Evolutionary conservation across 2,113 vertebrate species (phyloP).

Genomic region (Myanophis thanlyinensis): DNA sequence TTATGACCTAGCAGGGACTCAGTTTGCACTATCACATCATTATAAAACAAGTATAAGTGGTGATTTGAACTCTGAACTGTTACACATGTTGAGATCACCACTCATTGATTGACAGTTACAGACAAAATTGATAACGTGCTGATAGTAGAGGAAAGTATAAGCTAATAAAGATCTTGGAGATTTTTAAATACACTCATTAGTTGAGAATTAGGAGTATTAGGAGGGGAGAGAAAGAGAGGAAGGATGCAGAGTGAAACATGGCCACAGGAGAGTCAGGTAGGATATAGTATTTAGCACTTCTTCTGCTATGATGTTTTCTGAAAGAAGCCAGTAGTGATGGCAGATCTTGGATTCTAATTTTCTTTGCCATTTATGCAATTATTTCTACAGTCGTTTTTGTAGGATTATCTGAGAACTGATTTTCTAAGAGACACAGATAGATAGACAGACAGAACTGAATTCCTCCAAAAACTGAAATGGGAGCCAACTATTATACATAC

Average conservation of each 20-base stretch:
- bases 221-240: not conserved
- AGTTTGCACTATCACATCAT: not conserved
- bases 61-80: not conserved
- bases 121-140: not conserved
- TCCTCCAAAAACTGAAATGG: not conserved
- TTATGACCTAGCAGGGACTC: not conserved
- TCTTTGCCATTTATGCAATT: not conserved
- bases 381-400: not conserved
- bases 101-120: not conserved
- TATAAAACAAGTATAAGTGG: not conserved
- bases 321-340: not conserved
- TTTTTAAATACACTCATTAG: not conserved
- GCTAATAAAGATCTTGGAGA: not conserved
- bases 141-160: not conserved
- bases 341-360: not conserved
- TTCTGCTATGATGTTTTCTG: not conserved
- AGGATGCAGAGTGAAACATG: not conserved
- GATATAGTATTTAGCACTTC: not conserved
- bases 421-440: not conserved
- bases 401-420: constrained; percentile 3
- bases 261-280: not conserved
- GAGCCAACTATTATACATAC: not conserved
- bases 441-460: not conserved
- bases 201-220: not conserved
- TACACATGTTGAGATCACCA: not conserved